A percentile compares a stretch with the other conserved stretches of the same genome.
These are phyloP conservation scores for Pica pica DNA, from an alignment of 2,113 vertebrate genomes.

Conservation along the genomic window DNA sequence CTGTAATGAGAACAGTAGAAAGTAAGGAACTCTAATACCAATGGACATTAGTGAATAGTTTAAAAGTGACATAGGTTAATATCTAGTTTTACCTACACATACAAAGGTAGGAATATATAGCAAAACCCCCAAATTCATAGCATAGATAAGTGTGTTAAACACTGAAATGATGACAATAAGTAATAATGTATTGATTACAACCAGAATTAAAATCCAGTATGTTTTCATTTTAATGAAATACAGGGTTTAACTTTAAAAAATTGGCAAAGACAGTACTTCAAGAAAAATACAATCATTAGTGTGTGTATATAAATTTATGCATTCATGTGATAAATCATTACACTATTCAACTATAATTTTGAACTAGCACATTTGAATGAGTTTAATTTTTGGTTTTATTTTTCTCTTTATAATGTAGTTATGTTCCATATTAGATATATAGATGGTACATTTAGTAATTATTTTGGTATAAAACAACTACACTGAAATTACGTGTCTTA, in stretches of 20 bases:
- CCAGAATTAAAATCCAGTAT: not conserved
- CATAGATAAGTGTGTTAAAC: not conserved
- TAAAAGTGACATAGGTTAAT: not conserved
- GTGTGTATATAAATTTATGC: not conserved
- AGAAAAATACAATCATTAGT: not conserved
- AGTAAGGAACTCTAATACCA: not conserved
- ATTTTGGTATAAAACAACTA: not conserved
- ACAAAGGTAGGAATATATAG: not conserved
- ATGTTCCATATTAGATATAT: not conserved
- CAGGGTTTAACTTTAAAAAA: not conserved
- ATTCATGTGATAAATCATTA: not conserved
- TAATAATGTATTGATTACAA: not conserved
- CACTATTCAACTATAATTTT: not conserved
- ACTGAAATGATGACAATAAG: not conserved
- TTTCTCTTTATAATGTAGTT: not conserved
- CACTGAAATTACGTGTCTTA: not conserved
- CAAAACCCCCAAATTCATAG: not conserved
- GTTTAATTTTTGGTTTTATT: not conserved
- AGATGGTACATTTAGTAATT: not conserved
- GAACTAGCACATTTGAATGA: not conserved
- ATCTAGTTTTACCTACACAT: not conserved
- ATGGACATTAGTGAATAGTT: not conserved
- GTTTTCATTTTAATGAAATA: not conserved
- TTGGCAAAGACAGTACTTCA: not conserved
- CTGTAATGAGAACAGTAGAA: not conserved